phyloP scores from a whole-genome alignment of 1,140 invertebrate species.

The Drosophila bocki region DNA sequence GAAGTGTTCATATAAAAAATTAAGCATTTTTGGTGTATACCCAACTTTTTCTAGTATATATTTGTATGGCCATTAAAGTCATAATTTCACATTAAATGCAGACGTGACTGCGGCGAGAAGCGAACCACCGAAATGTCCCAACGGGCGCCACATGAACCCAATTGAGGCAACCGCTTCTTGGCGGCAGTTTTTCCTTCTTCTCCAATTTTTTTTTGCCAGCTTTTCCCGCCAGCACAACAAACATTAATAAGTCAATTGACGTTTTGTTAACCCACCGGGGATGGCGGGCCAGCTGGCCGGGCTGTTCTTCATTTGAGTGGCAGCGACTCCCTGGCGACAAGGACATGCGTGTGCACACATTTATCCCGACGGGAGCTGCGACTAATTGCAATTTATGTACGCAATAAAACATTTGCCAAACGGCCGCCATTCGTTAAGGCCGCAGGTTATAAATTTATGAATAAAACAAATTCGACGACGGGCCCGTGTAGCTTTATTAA shows the following conservation, averaged over 20 bases:
- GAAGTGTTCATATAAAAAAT: conserved; percentile 20
- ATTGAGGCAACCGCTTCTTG: conserved; percentile 32
- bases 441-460: conserved; percentile 81
- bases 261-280: conserved; percentile 76
- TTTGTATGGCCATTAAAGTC: conserved; percentile 71
- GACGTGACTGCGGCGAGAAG: conserved; percentile 67
- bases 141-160: conserved; percentile 70
- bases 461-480: conserved; percentile 61
- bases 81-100: conserved; percentile 81
- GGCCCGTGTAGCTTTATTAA: conserved; percentile 65
- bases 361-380: conserved; percentile 74
- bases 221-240: conserved; percentile 37
- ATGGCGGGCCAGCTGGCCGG: conserved; percentile 18
- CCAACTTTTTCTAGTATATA: conserved; percentile 25
- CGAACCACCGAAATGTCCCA: conserved; percentile 23
- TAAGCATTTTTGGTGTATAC: conserved; percentile 32
- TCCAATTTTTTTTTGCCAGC: conserved; percentile 15
- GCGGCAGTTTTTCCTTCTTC: conserved; percentile 24
- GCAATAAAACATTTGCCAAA: conserved; percentile 81
- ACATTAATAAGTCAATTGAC: conserved; percentile 84
- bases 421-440: conserved; percentile 66
- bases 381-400: conserved; percentile 83
- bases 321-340: conserved; percentile 46
- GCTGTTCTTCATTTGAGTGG: conserved; percentile 58
- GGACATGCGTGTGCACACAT: conserved; percentile 74